These are phyloP conservation scores for Drosophila simulans DNA, from an alignment of 1,140 invertebrate species.

Conservation along the genomic window DNA sequence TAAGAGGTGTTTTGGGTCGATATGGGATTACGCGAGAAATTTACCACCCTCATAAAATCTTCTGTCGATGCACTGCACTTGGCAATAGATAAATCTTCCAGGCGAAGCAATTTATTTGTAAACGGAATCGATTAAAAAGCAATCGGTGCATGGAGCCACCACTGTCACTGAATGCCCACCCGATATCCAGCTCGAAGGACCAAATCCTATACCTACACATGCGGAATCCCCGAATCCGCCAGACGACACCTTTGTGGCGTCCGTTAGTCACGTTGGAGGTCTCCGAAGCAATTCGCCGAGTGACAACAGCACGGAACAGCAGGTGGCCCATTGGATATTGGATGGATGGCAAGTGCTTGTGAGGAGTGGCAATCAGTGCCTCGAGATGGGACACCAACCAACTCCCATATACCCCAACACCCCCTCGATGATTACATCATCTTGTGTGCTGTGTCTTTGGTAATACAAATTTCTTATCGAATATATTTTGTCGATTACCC, in stretches of 20 bases:
- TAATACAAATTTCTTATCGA: slow-evolving; percentile 82
- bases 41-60: background rate
- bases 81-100: slow-evolving; percentile 69
- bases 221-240: slow-evolving; percentile 22
- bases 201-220: slow-evolving; percentile 6
- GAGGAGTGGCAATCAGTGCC: slow-evolving; percentile 63
- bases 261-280: slow-evolving; percentile 73
- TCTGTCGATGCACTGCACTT: slow-evolving; percentile 18
- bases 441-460: slow-evolving; percentile 56
- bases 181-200: slow-evolving; percentile 25
- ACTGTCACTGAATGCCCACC: slow-evolving; percentile 45
- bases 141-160: slow-evolving; percentile 68
- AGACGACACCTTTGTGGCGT: slow-evolving; percentile 80
- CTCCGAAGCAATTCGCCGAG: slow-evolving; percentile 74
- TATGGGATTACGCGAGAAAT: background rate
- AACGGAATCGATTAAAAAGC: slow-evolving; percentile 85
- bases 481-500: slow-evolving; percentile 84
- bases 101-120: slow-evolving; percentile 84
- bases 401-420: background rate
- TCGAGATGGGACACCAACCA: slow-evolving; percentile 19
- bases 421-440: slow-evolving; percentile 82
- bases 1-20: no score
- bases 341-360: slow-evolving; percentile 44
- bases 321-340: slow-evolving; percentile 23
- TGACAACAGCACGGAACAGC: slow-evolving; percentile 62